Evolutionary conservation across 2,797 vertebrate species (phyloP), one percentile per base, ranked within the genome.

Genomic region (Propithecus deckenii): DNA sequence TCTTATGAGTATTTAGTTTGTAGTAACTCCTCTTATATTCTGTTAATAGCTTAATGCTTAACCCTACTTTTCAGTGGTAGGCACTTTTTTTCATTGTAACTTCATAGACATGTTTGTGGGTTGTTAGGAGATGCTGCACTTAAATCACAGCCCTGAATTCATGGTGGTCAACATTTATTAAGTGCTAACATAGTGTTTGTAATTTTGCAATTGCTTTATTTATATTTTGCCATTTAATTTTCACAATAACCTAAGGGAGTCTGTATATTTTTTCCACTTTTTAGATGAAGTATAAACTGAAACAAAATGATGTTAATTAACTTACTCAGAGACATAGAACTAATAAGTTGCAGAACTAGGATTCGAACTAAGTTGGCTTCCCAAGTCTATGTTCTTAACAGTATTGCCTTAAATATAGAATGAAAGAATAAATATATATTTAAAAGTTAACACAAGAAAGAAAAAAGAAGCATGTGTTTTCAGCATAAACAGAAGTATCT

Each of bases 311-410:
- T 85, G 20, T 43, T 81, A 75, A 81, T 72, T 89, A 75, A 69
- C 4, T 46, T 96, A 48, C 9, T 18, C 17, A 72, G 67, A 90
- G 46, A 30, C 12, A 81, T 57, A 97, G 96, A 97, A 57, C 0
- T 95, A 97, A 85, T 96, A 67, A 89, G 55, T 75, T 83, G 50
- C 48, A 96, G 94, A 97, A 52, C 32, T 63, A 75, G 81, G 28
- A 87, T 95, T 59, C 84, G 25, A 91, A 67, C 35, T 30, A 32
- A 85, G 23, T 55, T 50, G 22, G 32, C 7, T 95, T 72, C 46
- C 35, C 25, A 52, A 84, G 15, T 88, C 71, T 71, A 67, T 63
- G 12, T 84, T 81, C 50, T 41, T 78, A 87, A 84, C 12, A 63
- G 52, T 75, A 30, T 25, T 61, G 9, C 14, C 25, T 38, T 76